Conservation (phyloP, 2,888 invertebrate species). For the Rhaphigaster nebulosa region DNA sequence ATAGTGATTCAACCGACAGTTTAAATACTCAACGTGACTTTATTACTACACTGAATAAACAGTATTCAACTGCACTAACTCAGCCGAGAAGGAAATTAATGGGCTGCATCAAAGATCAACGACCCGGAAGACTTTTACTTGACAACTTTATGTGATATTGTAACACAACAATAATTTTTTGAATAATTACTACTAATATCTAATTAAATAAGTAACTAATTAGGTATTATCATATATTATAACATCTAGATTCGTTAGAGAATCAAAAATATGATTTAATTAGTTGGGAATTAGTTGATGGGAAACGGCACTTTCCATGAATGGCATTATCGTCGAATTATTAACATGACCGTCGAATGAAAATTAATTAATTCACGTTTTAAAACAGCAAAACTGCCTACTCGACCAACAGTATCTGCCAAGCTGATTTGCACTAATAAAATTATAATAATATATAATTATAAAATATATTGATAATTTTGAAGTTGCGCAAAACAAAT, state of each 20-base stretch:
- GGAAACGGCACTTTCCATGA: background rate
- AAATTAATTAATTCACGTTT: background rate
- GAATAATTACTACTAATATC: no score
- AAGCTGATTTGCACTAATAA: no score
- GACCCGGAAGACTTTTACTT: background rate
- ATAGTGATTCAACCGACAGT: no score
- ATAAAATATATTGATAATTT: no score
- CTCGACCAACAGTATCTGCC: no score
- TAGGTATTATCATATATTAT: background rate
- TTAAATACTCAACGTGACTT: background rate
- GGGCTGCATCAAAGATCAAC: background rate
- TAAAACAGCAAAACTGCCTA: no score
- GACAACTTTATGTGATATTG: background rate
- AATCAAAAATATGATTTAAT: background rate
- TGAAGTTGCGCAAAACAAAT: no score
- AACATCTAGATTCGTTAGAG: background rate
- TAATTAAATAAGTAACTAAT: no score
- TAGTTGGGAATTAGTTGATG: background rate
- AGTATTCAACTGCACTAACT: background rate
- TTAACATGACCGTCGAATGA: background rate
- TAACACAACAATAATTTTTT: background rate
- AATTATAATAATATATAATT: no score
- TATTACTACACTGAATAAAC: background rate
- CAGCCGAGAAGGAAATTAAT: background rate
- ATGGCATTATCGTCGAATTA: background rate